phyloP scores from a whole-genome alignment of 2,888 invertebrate genomes.

The Galeruca laticollis region DNA sequence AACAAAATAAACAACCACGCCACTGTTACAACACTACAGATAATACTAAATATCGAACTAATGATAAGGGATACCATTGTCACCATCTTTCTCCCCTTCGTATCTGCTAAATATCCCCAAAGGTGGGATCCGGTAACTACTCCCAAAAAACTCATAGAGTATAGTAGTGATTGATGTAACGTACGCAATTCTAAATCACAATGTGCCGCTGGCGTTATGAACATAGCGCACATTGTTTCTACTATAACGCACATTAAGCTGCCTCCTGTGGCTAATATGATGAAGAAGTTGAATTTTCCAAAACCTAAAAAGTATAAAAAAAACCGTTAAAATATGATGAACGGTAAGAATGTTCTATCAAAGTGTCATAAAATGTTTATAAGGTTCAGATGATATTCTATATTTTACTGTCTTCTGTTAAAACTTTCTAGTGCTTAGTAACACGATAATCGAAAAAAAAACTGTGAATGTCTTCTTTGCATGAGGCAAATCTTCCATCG shows the following conservation, averaged over 20 bases:
- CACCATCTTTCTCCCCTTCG: conserved; percentile 68
- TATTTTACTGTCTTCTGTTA: no score
- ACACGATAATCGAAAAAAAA: no score
- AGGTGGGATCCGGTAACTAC: conserved; percentile 71
- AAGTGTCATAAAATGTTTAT: background rate
- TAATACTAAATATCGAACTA: conserved; percentile 67
- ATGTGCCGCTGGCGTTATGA: conserved; percentile 76
- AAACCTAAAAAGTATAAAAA: conserved; percentile 67
- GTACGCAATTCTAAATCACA: conserved; percentile 76
- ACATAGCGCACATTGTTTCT: conserved; percentile 75
- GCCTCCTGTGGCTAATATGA: conserved; percentile 73
- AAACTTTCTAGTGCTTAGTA: no score
- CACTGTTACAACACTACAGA: conserved; percentile 68
- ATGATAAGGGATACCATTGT: conserved; percentile 67
- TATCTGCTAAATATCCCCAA: conserved; percentile 73
- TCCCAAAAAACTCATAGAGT: conserved; percentile 76
- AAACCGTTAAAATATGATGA: background rate
- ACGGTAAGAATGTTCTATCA: background rate
- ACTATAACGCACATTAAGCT: conserved; percentile 77
- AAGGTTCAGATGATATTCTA: no score
- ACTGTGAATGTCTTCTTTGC: no score
- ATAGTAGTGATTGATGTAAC: conserved; percentile 73
- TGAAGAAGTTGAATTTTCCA: conserved; percentile 73
- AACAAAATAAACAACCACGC: conserved; percentile 69
- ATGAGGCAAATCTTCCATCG: no score